Evolutionary conservation across 1,140 invertebrate genomes (phyloP).

Genomic region (Drosophila elegans): DNA sequence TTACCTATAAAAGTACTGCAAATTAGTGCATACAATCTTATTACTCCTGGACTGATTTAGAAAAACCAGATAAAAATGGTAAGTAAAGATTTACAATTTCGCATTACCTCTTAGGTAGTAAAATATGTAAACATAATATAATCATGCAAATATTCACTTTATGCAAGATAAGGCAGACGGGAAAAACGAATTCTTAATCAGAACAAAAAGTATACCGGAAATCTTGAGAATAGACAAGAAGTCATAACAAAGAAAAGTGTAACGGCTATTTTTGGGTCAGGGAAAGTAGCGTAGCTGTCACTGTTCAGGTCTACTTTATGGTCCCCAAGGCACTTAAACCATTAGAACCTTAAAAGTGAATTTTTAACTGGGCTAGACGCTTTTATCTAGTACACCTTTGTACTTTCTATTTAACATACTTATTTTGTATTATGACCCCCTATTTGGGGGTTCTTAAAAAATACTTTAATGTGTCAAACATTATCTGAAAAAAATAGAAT

Average conservation of each 20-base stretch:
- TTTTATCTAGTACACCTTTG: conserved; percentile 5
- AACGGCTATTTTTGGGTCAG: conserved; percentile 34
- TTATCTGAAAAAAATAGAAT: neutral
- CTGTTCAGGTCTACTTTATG: conserved; percentile 32
- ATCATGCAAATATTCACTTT: conserved; percentile 5
- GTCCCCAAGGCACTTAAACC: conserved; percentile 9
- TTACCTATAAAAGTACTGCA: conserved; percentile 2
- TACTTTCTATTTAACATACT: conserved; percentile 37
- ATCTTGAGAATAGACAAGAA: neutral
- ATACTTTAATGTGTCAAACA: conserved; percentile 1
- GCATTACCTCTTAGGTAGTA: neutral
- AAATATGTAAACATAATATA: conserved; percentile 9
- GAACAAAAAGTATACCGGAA: conserved; percentile 10
- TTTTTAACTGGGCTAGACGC: conserved; percentile 21
- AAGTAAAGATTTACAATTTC: neutral
- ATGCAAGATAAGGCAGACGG: neutral
- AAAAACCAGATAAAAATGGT: neutral
- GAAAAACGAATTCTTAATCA: conserved; percentile 9
- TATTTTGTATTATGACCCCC: conserved; percentile 4
- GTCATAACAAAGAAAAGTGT: conserved; percentile 42
- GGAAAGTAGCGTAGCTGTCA: conserved; percentile 49
- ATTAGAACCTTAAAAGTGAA: conserved; percentile 48
- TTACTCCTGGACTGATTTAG: conserved; percentile 6
- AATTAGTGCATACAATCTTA: neutral
- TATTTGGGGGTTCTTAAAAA: neutral